Evolutionary conservation across 2,797 vertebrate genomes (phyloP).

Genomic region (Sylvilagus floridanus): DNA sequence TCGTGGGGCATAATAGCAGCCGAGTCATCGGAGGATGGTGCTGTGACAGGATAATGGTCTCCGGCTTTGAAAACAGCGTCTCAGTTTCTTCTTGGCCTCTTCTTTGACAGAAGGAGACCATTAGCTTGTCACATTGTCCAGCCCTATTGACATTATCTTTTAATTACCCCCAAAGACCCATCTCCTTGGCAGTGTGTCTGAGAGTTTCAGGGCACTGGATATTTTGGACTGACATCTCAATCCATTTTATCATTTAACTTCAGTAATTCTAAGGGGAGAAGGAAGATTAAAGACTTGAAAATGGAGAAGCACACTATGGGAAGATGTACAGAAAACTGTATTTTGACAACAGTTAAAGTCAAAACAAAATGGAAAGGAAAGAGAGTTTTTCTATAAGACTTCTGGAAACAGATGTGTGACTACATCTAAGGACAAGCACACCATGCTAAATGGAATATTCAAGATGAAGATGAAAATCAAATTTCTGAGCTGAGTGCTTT

Average conservation of each 20-base stretch:
- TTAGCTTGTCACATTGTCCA: constrained; percentile 75
- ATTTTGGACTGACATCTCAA: constrained; percentile 45
- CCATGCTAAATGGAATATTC: background rate
- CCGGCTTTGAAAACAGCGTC: constrained; percentile 72
- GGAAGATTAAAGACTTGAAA: constrained; percentile 55
- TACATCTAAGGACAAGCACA: background rate
- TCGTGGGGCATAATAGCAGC: constrained; percentile 54
- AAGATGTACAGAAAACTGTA: background rate
- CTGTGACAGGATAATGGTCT: constrained; percentile 70
- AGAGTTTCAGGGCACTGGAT: background rate
- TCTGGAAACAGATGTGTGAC: background rate
- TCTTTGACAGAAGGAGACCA: constrained; percentile 68
- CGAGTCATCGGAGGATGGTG: constrained; percentile 27
- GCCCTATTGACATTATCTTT: constrained; percentile 69
- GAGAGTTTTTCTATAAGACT: background rate
- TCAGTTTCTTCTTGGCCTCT: constrained; percentile 62
- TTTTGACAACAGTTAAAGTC: constrained; percentile 16
- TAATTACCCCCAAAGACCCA: constrained; percentile 68
- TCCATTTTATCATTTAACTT: constrained; percentile 56
- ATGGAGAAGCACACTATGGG: background rate
- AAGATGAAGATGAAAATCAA: constrained; percentile 21
- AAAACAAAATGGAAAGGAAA: background rate
- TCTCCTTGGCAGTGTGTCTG: background rate
- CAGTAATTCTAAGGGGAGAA: constrained; percentile 7
- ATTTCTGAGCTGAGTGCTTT: constrained; percentile 11